Percentiles rank a stretch among this genome's conserved stretches.
These are phyloP conservation scores for Sprattus sprattus DNA, from an alignment of 2,113 vertebrate genomes.

Conservation along the genomic window DNA sequence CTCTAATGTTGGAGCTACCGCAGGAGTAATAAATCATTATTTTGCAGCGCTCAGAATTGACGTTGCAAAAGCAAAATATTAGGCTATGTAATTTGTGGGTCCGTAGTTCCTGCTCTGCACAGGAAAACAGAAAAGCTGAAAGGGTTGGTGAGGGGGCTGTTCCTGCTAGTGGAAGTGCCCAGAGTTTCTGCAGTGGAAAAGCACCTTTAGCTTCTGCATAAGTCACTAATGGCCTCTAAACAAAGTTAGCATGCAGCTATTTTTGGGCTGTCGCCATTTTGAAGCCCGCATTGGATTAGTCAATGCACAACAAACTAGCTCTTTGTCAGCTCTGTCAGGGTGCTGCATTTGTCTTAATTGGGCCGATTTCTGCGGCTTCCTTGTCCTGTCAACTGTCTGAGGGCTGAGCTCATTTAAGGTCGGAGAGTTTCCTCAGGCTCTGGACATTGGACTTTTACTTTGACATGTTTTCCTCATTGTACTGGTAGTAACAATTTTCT, in stretches of 20 bases:
- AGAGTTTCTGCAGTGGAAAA: neutral
- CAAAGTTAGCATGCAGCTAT: neutral
- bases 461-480: neutral
- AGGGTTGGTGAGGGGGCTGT: too few species aligned
- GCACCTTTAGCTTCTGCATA: neutral
- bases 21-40: too few species aligned
- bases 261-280: neutral
- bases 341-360: neutral
- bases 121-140: too few species aligned
- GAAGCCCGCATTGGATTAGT: neutral
- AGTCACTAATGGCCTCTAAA: neutral
- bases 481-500: neutral
- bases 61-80: too few species aligned
- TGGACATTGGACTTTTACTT: neutral
- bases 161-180: too few species aligned
- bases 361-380: neutral
- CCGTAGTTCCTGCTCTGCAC: too few species aligned
- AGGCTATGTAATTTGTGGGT: too few species aligned
- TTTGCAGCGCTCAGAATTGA: too few species aligned
- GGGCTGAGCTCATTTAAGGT: neutral
- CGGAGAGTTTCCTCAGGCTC: neutral
- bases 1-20: too few species aligned
- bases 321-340: neutral
- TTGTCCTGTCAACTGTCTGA: neutral
- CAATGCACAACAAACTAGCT: neutral